Evolutionary conservation across 2,797 vertebrate genomes (phyloP).

Genomic region (Clarias platycephalus): DNA sequence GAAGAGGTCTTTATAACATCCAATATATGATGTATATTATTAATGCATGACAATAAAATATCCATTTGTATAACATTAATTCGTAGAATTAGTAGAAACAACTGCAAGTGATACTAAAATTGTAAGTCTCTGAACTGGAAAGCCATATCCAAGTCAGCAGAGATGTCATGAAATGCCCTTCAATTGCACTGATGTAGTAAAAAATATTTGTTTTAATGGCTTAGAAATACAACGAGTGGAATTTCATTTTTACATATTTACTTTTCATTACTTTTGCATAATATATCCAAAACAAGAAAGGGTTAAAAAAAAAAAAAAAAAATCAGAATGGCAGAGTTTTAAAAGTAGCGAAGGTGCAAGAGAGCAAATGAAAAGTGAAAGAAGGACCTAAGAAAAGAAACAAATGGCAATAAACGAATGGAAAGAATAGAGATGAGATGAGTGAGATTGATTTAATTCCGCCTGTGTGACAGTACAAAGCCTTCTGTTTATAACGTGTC

Average conservation of each 20-base stretch:
- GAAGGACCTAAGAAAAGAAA: slow-evolving; percentile 24
- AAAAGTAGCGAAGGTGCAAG: slow-evolving; percentile 27
- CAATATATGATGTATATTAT: slow-evolving; percentile 11
- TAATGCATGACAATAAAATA: slow-evolving; percentile 28
- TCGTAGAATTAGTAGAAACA: neutral
- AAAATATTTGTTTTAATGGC: slow-evolving; percentile 20
- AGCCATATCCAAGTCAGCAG: neutral
- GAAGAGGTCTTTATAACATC: slow-evolving; percentile 37
- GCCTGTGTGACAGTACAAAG: slow-evolving; percentile 1
- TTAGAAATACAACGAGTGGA: slow-evolving; percentile 29
- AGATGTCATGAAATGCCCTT: slow-evolving; percentile 30
- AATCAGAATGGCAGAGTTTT: slow-evolving; percentile 43
- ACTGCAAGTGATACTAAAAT: slow-evolving; percentile 42
- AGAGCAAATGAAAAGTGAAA: slow-evolving; percentile 42
- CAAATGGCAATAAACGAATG: neutral
- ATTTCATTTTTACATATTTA: slow-evolving; percentile 32
- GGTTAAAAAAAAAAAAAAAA: neutral
- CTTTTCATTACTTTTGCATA: neutral
- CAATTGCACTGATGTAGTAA: slow-evolving; percentile 41
- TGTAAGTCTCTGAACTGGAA: neutral
- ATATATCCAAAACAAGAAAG: neutral
- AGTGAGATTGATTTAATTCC: slow-evolving; percentile 9
- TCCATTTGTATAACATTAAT: slow-evolving; percentile 32
- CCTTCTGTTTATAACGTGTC: slow-evolving; percentile 34
- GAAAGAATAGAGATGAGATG: slow-evolving; percentile 8